Base-by-base conservation (phyloP, 1,140 invertebrate species). In the Cecropterus lyciades region DNA sequence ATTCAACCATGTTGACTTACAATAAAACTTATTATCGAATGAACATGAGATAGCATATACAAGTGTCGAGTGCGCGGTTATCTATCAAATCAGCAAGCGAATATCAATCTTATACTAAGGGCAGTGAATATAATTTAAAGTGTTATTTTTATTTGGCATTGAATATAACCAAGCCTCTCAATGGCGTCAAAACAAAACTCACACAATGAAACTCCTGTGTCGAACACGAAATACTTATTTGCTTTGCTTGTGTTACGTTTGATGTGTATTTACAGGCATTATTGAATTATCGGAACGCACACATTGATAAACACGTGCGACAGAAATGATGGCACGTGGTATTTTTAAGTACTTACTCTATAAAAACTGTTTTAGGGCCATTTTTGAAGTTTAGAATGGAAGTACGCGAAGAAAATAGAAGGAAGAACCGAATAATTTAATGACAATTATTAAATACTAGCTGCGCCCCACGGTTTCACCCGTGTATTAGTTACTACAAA, bases 171-270 rank as follows among this genome's bases (percentile, higher is more conserved):
- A 65, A 53, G 49, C 62, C 40, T 52, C 40, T 65, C 3, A n/a
- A 40, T 43, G 46, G 77, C 81, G 77, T 78, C 81, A 83, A 79
- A 83, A 81, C 79, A 81, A 69, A 70, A 75, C 74, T 15, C 71
- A 68, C 67, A 77, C 72, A 60, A 60, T 10, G 20, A 49, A 46
- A 63, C 11, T 0, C 10, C 7, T 27, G n/a, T 27, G 4, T 30
- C 13, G 42, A 16, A 59, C 13, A 24, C 3, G 20, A 27, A 4
- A 49, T 11, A 17, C 17, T 24, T 17, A 49, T 49, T 17, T 65
- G 49, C 53, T 55, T 37, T 11, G 33, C 10, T 3, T 37, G 33
- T 37, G 10, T 37, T 30, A 8, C 27, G 0, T 37, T 0, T 37
- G n/a, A 0, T 37, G 7, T 7, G 1, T 7, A n/a, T 37, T 37